phyloP scores from a whole-genome alignment of 2,113 vertebrate genomes.

The Scortum barcoo region DNA sequence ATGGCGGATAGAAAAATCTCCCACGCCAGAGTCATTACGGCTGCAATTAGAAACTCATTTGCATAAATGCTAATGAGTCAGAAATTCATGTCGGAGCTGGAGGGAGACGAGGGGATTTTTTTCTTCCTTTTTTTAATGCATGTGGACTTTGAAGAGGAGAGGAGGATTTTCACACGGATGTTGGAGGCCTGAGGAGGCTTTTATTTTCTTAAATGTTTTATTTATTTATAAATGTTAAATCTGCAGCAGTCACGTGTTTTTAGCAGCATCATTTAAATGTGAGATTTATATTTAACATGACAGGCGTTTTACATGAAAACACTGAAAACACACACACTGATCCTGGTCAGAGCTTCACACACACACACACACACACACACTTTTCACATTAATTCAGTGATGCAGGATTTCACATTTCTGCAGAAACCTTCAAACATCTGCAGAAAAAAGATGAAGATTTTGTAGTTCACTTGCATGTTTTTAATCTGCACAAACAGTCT shows the following conservation, averaged over 20 bases:
- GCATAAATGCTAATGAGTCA: constrained; percentile 93
- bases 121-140: neutral
- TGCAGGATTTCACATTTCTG: neutral
- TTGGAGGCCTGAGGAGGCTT: constrained; percentile 52
- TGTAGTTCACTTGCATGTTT: too few species aligned
- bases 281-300: neutral
- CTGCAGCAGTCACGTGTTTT: neutral
- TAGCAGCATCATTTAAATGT: neutral
- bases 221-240: neutral
- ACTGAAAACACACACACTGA: constrained; percentile 7
- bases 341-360: neutral
- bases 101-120: constrained; percentile 60
- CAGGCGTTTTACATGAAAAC: neutral
- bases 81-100: constrained; percentile 87
- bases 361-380: too few species aligned
- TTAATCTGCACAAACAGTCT: too few species aligned
- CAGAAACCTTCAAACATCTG: neutral
- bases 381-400: neutral
- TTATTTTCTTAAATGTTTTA: neutral
- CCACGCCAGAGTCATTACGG: constrained; percentile 81
- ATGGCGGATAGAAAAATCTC: constrained; percentile 81
- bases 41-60: constrained; percentile 93
- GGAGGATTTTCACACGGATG: constrained; percentile 50
- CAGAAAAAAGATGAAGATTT: too few species aligned
- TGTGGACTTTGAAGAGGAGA: constrained; percentile 49